Evolutionary conservation across 2,113 vertebrate species (phyloP).

Genomic region (Climacteris rufus): DNA sequence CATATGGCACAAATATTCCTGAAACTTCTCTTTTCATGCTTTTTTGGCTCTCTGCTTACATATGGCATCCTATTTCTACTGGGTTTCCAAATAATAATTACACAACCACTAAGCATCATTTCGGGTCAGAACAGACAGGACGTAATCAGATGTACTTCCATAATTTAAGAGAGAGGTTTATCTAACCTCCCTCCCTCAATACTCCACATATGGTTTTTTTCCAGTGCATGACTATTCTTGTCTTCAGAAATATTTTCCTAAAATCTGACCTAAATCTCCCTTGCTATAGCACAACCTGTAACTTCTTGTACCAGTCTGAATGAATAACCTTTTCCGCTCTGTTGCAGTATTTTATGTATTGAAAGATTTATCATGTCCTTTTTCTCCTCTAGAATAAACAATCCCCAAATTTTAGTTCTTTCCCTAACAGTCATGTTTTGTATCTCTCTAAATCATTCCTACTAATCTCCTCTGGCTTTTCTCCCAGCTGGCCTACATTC

Average conservation of each 20-base stretch:
- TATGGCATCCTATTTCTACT: neutral
- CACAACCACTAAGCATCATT: neutral
- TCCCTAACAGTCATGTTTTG: neutral
- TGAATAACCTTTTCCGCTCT: neutral
- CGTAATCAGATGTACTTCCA: neutral
- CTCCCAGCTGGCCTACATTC: neutral
- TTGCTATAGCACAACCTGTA: neutral
- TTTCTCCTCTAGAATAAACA: neutral
- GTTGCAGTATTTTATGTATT: neutral
- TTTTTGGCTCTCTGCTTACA: neutral
- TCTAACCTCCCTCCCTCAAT: neutral
- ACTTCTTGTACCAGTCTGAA: neutral
- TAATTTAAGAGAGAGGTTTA: neutral
- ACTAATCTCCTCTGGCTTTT: neutral
- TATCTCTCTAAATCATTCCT: neutral
- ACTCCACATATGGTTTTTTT: rapidly evolving
- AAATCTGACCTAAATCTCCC: neutral
- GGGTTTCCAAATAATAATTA: neutral
- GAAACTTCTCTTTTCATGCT: neutral
- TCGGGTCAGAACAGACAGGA: neutral
- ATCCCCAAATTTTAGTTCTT: neutral
- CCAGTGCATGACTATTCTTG: neutral
- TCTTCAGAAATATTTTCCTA: neutral
- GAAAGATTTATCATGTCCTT: neutral
- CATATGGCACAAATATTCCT: neutral